Percentiles rank a stretch among this genome's conserved stretches.
Conservation (phyloP, 2,113 vertebrate species). For the Cebidichthys violaceus region DNA sequence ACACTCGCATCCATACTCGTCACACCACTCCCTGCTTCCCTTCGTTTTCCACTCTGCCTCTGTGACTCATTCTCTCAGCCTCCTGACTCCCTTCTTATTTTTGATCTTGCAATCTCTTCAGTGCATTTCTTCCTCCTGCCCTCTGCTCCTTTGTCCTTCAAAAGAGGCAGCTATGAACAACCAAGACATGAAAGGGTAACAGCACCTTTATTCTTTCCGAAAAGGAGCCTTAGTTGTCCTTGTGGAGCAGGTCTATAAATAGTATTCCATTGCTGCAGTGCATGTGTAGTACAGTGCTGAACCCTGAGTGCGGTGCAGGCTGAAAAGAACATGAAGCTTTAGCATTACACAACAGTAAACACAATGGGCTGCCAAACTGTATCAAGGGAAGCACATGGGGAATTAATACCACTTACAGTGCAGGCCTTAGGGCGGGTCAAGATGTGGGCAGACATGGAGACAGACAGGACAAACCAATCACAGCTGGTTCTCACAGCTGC, state of each 20-base stretch:
- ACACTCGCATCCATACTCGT: conserved; percentile 33
- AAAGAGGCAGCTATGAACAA: conserved; percentile 18
- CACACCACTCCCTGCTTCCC: conserved; percentile 57
- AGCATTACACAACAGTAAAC: conserved; percentile 44
- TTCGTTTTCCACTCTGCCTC: conserved; percentile 42
- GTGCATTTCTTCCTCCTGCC: conserved; percentile 1
- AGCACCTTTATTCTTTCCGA: conserved; percentile 25
- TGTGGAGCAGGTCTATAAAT: conserved; percentile 67
- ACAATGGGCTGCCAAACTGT: conserved; percentile 37
- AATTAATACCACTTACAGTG: conserved; percentile 44
- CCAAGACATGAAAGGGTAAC: conserved; percentile 22
- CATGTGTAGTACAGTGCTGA: conserved; percentile 49
- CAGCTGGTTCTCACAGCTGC: conserved; percentile 53
- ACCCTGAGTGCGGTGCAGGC: conserved; percentile 43
- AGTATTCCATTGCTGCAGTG: conserved; percentile 67
- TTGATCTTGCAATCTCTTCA: conserved; percentile 20
- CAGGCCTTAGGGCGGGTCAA: conserved; percentile 23
- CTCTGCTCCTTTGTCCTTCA: conserved; percentile 37
- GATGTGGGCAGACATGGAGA: conserved; percentile 39
- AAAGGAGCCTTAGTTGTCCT: conserved; percentile 58
- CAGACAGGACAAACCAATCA: conserved; percentile 46
- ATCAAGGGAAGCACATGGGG: conserved; percentile 5
- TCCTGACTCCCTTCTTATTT: conserved; percentile 29
- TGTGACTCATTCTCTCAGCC: conserved; percentile 59
- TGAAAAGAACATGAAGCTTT: conserved; percentile 46